Evolutionary conservation across 2,797 vertebrate species (phyloP).

Genomic region (Diplodus sargus): DNA sequence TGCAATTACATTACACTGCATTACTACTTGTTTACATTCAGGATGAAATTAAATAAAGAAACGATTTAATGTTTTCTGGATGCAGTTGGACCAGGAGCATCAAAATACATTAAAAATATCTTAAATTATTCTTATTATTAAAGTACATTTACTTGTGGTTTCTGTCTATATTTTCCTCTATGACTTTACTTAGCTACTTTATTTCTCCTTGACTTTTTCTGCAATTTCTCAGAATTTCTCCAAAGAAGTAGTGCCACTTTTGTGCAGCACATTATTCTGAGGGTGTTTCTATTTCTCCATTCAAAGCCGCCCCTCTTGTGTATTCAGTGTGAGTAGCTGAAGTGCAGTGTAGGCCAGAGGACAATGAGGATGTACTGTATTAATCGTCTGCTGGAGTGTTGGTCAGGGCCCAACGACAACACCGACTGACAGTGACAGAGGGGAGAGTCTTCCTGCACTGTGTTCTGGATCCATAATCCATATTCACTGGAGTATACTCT

Average conservation of each 20-base stretch:
- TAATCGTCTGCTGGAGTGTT: slow-evolving; percentile 60
- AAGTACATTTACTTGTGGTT: neutral
- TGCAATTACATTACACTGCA: neutral
- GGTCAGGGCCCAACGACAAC: slow-evolving; percentile 51
- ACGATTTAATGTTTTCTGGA: neutral
- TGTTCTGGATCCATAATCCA: slow-evolving; percentile 20
- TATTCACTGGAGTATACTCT: slow-evolving; percentile 1
- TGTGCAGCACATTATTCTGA: slow-evolving; percentile 8
- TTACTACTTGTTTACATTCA: slow-evolving; percentile 12
- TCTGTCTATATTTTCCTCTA: too few relatives aligned
- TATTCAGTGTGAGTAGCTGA: slow-evolving; percentile 54
- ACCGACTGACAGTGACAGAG: slow-evolving; percentile 43
- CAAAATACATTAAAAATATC: neutral
- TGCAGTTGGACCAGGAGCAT: neutral
- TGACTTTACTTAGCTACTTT: too few relatives aligned
- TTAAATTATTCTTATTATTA: neutral
- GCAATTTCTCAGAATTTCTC: neutral
- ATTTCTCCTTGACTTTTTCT: slow-evolving; percentile 4
- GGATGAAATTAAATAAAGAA: slow-evolving; percentile 1
- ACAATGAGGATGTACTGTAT: slow-evolving; percentile 60
- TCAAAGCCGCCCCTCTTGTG: slow-evolving; percentile 35
- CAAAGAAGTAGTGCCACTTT: neutral
- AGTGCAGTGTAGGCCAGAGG: slow-evolving; percentile 43
- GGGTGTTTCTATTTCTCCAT: slow-evolving; percentile 22
- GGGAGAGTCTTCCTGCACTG: slow-evolving; percentile 2